Evolutionary conservation across 1,140 invertebrate genomes (phyloP).

Genomic region (Drosophila elegans): DNA sequence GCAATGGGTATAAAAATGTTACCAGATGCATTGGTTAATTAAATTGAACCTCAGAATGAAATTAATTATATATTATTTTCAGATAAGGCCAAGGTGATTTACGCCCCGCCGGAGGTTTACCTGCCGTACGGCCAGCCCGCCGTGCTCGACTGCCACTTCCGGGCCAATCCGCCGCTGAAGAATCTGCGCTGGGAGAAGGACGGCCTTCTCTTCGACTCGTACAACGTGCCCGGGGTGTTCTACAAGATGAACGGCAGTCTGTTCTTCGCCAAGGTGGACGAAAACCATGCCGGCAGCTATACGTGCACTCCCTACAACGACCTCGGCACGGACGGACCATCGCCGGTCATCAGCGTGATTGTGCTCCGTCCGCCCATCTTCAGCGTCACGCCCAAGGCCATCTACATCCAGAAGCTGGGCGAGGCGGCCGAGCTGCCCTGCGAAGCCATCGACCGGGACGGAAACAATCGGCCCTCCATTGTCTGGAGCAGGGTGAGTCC

Average conservation of each 20-base stretch:
- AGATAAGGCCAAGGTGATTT: constrained; percentile 97
- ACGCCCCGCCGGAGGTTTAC: constrained; percentile 94
- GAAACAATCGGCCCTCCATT: constrained; percentile 90
- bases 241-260: constrained; percentile 95
- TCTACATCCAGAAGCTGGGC: constrained; percentile 93
- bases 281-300: constrained; percentile 92
- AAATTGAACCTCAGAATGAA: too few relatives aligned
- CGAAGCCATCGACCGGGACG: constrained; percentile 90
- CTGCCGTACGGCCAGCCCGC: constrained; percentile 95
- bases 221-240: constrained; percentile 94
- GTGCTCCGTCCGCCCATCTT: constrained; percentile 94
- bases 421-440: constrained; percentile 94
- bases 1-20: too few relatives aligned
- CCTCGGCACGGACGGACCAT: constrained; percentile 93
- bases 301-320: constrained; percentile 96
- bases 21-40: too few relatives aligned
- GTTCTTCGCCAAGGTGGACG: constrained; percentile 92
- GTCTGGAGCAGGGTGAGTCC: constrained; percentile 93
- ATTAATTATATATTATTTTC: constrained; percentile 34
- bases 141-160: constrained; percentile 95
- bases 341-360: constrained; percentile 93
- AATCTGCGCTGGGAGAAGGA: constrained; percentile 97
- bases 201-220: constrained; percentile 95
- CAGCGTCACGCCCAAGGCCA: constrained; percentile 90
- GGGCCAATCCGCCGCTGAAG: constrained; percentile 96